Base-by-base conservation (phyloP, 2,113 vertebrate genomes). In the Oryzias melastigma region DNA sequence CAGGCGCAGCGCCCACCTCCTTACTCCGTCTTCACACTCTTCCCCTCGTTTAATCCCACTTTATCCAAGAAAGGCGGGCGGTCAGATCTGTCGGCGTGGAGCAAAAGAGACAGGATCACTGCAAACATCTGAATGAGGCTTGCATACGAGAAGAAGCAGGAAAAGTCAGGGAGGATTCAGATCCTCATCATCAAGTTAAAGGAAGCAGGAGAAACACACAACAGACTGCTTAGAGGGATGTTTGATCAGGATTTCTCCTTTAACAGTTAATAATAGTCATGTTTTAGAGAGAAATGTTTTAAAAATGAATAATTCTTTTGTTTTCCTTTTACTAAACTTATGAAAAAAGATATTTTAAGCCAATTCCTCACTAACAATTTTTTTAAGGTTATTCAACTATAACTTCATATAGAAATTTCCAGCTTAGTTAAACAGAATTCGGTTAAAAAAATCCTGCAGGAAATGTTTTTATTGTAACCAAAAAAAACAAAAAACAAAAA, bases 31-130 rank as follows among this genome's bases (percentile, higher is more conserved):
- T 64, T 47, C 63, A 18, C 25, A 62, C 70, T 22, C 5, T 2
- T 49, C 35, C 40, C 53, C 48, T 58, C 12, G 69, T 48, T 85
- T 92, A 93, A 92, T 93, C 92, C 93, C 93, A 93, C 83, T 93
- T 94, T 77, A 94, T 91, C 93, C 93, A 94, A 51, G 93, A 93
- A 53, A 93, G 92, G 41, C 89, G 92, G 71, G 94, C 92, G 78
- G 91, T 94, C 85, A 94, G 92, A 88, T 95, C 92, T 94, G 86
- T 35, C 17, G 3, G 45, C 18, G 70, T 25, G 53, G 53, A 70
- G 35, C 35, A 35, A 8, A 35, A 62, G 53, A 72, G 49, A 85
- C 84, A 84, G 77, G 90, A 61, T 66, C 62, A 81, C 81, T 73
- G 77, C 57, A 77, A 80, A 86, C 67, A 82, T 62, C 91, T 85